Conservation (phyloP, 92 coral and sea anemone species). For the Muricea muricata region DNA sequence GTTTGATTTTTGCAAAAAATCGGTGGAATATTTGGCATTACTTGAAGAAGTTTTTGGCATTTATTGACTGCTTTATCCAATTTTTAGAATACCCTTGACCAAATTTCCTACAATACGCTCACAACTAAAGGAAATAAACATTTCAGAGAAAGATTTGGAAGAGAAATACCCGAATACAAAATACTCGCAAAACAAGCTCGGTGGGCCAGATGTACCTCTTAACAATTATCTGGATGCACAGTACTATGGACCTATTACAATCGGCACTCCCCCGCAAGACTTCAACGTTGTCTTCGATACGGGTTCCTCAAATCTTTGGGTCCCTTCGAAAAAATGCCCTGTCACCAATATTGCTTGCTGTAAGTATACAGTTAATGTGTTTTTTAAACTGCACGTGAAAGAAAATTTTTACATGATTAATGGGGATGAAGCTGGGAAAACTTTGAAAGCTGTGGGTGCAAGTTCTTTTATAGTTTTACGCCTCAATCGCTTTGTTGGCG, state of each 20-base stretch:
- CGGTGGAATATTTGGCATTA: too few relatives aligned
- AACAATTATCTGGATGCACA: slow-evolving; percentile 93
- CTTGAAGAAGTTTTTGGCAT: too few relatives aligned
- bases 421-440: too few relatives aligned
- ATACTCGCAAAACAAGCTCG: slow-evolving; percentile 37
- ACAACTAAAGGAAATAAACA: slow-evolving; percentile 64
- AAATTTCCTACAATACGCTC: slow-evolving; percentile 70
- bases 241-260: slow-evolving; percentile 84
- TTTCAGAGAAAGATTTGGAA: slow-evolving; percentile 40
- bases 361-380: too few relatives aligned
- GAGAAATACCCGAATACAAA: slow-evolving; percentile 36
- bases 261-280: slow-evolving; percentile 91
- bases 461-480: too few relatives aligned
- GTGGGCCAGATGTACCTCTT: slow-evolving; percentile 72
- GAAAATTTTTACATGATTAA: too few relatives aligned
- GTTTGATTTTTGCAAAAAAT: too few relatives aligned
- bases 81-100: slow-evolving; percentile 73
- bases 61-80: background rate
- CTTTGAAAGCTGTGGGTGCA: too few relatives aligned
- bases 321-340: slow-evolving; percentile 86
- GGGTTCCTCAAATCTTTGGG: slow-evolving; percentile 98
- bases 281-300: slow-evolving; percentile 97
- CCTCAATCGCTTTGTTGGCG: too few relatives aligned
- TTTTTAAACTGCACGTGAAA: too few relatives aligned
- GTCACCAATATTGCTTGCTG: slow-evolving; percentile 79